Evolutionary conservation across 1,140 invertebrate species (phyloP), one percentile per base, ranked within the genome.

Genomic region (Pollicipes pollicipes): DNA sequence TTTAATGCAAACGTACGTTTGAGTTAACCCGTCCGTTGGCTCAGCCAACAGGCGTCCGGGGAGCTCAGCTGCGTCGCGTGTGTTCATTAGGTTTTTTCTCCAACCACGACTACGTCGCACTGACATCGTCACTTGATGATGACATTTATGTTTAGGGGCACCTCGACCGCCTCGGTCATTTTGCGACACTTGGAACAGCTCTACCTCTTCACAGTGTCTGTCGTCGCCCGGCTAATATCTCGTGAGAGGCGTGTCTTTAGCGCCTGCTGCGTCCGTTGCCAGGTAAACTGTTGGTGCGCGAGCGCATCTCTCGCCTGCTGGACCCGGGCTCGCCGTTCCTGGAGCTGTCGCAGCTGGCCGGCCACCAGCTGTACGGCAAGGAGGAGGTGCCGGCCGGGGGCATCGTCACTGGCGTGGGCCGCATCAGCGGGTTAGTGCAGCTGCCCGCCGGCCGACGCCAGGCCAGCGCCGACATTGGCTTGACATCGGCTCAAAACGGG

Each of bases 271-370:
- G 45, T 72, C 28, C 21, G 17, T 66, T 29, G 31, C 29, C 68
- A 76, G 75, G 93, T 68, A 99, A 99, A 83, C 80, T 99, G 72
- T 81, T 98, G 70, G 90, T 87, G 10, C 82, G 97, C 73, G 93
- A 98, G 71, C 83, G 97, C 77, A 91, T 99, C 68, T 87, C 93
- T 80, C 80, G 84, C 74, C 81, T 99, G 26, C 78, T 98, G 32
- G 97, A 99, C 81, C 85, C 86, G 69, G 89, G 89, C 69, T 89
- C 90, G 26, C 87, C 93, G 58, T 97, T 99, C 79, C 82, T 99
- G 70, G 97, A 99, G 82, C 81, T 99, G 66, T 93, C 92, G 72
- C 89, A 95, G 77, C 82, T 99, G 72, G 97, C 97, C 66, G 96
- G 90, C 0, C 88, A 90, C 79, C 81, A 89, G 67, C 81, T 94